These are phyloP conservation scores for Pammene aurita DNA, from an alignment of 2,888 invertebrate genomes.

Conservation along the genomic window DNA sequence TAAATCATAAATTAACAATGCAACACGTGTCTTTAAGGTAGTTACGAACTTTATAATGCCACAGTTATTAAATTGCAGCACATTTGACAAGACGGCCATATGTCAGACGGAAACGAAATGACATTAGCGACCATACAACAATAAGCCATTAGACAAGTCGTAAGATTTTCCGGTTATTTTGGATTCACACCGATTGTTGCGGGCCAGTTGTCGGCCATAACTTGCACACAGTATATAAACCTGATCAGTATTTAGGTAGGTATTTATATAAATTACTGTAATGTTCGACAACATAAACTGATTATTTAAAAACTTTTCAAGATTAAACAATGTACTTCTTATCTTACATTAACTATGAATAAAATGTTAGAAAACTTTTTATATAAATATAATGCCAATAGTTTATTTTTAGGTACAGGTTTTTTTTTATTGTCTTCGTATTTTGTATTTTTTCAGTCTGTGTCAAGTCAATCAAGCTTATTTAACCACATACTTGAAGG, in stretches of 20 bases:
- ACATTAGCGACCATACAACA: slow-evolving; percentile 70
- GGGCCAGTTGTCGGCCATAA: slow-evolving; percentile 56
- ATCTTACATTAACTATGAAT: too few relatives aligned
- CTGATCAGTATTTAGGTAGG: background rate
- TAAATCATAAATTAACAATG: background rate
- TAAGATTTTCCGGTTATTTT: slow-evolving; percentile 82
- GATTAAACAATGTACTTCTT: too few relatives aligned
- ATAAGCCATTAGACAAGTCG: slow-evolving; percentile 81
- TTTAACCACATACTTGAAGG: too few relatives aligned
- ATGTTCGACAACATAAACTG: too few relatives aligned
- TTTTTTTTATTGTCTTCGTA: too few relatives aligned
- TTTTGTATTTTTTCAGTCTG: too few relatives aligned
- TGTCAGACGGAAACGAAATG: slow-evolving; percentile 62
- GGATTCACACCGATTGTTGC: slow-evolving; percentile 80
- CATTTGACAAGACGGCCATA: slow-evolving; percentile 65
- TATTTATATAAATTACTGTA: too few relatives aligned
- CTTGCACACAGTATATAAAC: slow-evolving; percentile 16
- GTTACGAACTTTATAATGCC: slow-evolving; percentile 9
- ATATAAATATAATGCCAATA: too few relatives aligned
- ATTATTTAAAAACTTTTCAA: too few relatives aligned
- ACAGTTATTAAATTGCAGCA: slow-evolving; percentile 64
- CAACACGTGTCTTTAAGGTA: background rate
- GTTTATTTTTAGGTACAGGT: too few relatives aligned
- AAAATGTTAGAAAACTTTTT: too few relatives aligned
- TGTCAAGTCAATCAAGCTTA: too few relatives aligned